These are phyloP conservation scores for Xiphophorus couchianus DNA, from an alignment of 2,113 vertebrate species.

Conservation along the genomic window DNA sequence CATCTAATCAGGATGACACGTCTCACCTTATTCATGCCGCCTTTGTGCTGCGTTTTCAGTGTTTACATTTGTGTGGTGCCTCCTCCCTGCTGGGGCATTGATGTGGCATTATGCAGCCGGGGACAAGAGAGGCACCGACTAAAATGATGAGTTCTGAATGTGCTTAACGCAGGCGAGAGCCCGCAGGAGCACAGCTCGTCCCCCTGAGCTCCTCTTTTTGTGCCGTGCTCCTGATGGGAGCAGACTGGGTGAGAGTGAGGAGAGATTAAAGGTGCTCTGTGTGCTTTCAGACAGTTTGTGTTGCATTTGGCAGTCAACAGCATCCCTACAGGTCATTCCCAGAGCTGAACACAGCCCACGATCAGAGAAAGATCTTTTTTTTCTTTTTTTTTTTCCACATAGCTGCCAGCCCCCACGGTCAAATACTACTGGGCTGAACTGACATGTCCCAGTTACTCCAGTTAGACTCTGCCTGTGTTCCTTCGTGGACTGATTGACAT, in stretches of 20 bases:
- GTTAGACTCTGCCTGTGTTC: slow-evolving; percentile 42
- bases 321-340: slow-evolving; percentile 61
- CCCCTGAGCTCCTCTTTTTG: slow-evolving; percentile 44
- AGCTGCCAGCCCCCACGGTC: slow-evolving; percentile 39
- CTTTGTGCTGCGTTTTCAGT: slow-evolving; percentile 55
- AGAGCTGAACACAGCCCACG: slow-evolving; percentile 20
- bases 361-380: slow-evolving; percentile 29
- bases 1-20: slow-evolving; percentile 73
- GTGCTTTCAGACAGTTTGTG: slow-evolving; percentile 7
- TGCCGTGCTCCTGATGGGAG: slow-evolving; percentile 38
- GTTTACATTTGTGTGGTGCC: slow-evolving; percentile 82
- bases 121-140: slow-evolving; percentile 57
- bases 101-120: slow-evolving; percentile 79
- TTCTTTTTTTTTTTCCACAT: slow-evolving; percentile 24
- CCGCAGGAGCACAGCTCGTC: slow-evolving; percentile 43
- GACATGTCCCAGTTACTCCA: slow-evolving; percentile 64
- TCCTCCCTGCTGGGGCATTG: slow-evolving; percentile 86
- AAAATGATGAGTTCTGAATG: slow-evolving; percentile 62
- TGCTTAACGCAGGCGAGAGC: slow-evolving; percentile 66
- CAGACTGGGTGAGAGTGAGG: slow-evolving; percentile 44
- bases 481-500: slow-evolving; percentile 48
- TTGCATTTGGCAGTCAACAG: slow-evolving; percentile 58
- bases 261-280: slow-evolving; percentile 34
- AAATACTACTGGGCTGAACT: slow-evolving; percentile 31
- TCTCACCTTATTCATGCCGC: slow-evolving; percentile 74